Evolutionary conservation across 2,113 vertebrate genomes (phyloP), one percentile per base, ranked within the genome.

Genomic region (Chinchilla lanigera): DNA sequence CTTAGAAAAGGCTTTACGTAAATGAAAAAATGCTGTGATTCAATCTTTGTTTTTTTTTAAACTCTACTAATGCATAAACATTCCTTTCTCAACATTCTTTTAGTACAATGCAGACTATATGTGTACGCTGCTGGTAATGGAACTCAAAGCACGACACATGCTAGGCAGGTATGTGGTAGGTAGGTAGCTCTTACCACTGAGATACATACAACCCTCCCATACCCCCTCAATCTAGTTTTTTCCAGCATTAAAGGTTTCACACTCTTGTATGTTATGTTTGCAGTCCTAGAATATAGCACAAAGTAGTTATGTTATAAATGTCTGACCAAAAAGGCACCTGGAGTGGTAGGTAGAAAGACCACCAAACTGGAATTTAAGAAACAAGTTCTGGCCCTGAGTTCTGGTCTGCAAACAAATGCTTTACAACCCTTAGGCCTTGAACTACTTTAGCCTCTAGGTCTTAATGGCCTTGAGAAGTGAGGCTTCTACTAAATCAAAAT

Each of bases 1-100:
- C 41, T 95, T 17, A 93, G 38, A 81, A 87, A 92, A 88, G 71
- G 38, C 50, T 75, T 54, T 30, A 58, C 22, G 38, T 86, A 75
- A 89, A 94, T 87, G 67, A 94, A 84, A 95, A 95, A 71, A 73
- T 83, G 22, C n/a, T 96, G 81, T 87, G 17, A 85, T 71, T 89
- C 56, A 95, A 77, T 69, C 33, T 86, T 89, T 35, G 60, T 33
- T 89, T 87, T n/a, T 69, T n/a, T 8, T 19, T 8, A 88, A 84
- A 92, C 90, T 92, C 35, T 8, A 33, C 5, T n/a, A 73, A 5
- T 60, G 86, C 3, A 77, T 71, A 81, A 85, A 71, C 30, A 80
- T 44, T 82, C 16, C 24, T 35, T 94, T 73, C 28, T 91, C 50
- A 47, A 89, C 38, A 5, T 85, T 30, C 65, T 17, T 84, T 78